Conservation (phyloP, 1,140 invertebrate species). For the Drosophila ogumai region DNA sequence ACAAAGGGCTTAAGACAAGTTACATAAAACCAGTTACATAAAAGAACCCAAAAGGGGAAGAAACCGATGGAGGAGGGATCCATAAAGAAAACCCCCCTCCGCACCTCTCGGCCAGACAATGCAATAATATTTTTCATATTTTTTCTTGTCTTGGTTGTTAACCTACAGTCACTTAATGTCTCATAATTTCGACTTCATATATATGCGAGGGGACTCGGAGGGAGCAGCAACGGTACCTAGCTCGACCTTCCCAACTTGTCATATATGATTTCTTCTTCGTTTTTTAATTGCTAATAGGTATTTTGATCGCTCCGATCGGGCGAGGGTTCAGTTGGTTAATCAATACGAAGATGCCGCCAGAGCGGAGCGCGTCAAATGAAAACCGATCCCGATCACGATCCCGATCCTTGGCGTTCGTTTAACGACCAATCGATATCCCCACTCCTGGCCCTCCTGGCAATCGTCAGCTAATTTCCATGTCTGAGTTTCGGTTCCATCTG, state of each 20-base stretch:
- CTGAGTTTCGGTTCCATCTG: constrained; percentile 48
- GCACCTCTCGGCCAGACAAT: constrained; percentile 65
- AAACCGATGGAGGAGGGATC: constrained; percentile 30
- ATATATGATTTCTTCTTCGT: constrained; percentile 47
- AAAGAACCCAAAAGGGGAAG: constrained; percentile 52
- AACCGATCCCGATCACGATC: constrained; percentile 65
- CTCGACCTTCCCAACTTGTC: constrained; percentile 62
- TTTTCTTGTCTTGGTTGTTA: constrained; percentile 48
- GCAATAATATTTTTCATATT: constrained; percentile 83
- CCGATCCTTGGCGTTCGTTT: constrained; percentile 73
- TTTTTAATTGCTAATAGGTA: constrained; percentile 80
- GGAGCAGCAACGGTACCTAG: constrained; percentile 38
- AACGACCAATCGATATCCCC: constrained; percentile 53
- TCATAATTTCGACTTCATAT: constrained; percentile 67
- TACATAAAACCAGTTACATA: constrained; percentile 77
- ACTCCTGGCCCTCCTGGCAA: constrained; percentile 10
- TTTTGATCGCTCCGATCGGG: constrained; percentile 64
- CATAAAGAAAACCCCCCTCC: constrained; percentile 48
- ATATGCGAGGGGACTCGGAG: background rate
- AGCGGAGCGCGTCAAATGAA: constrained; percentile 74
- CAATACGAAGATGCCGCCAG: constrained; percentile 60
- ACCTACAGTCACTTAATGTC: constrained; percentile 79
- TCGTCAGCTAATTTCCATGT: constrained; percentile 81
- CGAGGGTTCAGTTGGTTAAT: constrained; percentile 48
- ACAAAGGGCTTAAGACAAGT: constrained; percentile 49